Conservation (phyloP, 2,113 vertebrate genomes). For the Lophotis ruficrista region DNA sequence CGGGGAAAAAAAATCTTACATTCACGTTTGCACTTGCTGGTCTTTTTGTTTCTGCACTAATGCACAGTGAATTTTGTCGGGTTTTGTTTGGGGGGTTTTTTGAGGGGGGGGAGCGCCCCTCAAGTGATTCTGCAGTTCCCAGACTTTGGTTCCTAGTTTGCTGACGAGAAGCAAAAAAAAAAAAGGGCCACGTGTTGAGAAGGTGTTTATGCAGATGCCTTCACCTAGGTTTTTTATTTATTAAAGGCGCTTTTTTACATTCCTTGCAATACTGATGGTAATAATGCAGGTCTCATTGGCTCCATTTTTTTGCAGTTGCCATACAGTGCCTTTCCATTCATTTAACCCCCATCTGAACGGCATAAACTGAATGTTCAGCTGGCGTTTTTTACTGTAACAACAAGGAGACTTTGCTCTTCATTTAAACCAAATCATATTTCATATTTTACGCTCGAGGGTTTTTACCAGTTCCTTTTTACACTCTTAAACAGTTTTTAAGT, state of each 20-base stretch:
- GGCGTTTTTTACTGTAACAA: constrained; percentile 96
- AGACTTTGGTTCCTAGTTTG: constrained; percentile 85
- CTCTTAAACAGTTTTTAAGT: constrained; percentile 98
- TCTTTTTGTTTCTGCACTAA: constrained; percentile 97
- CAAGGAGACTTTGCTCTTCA: constrained; percentile 95
- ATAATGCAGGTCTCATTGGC: constrained; percentile 89
- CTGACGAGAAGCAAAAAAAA: constrained; percentile 74
- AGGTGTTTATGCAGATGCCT: constrained; percentile 79
- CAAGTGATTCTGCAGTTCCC: constrained; percentile 86
- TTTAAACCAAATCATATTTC: constrained; percentile 99
- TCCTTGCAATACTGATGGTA: constrained; percentile 91
- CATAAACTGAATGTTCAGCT: constrained; percentile 88
- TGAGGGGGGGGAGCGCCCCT: constrained; percentile 73
- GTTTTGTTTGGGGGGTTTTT: constrained; percentile 74
- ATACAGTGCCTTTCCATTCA: constrained; percentile 98
- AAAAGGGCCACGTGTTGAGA: constrained; percentile 80
- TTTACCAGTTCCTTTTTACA: constrained; percentile 99
- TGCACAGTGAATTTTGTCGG: constrained; percentile 90
- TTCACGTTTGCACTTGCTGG: constrained; percentile 99
- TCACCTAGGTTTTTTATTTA: constrained; percentile 77
- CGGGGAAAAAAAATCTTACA: constrained; percentile 66
- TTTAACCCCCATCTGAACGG: constrained; percentile 89
- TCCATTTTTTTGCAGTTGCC: constrained; percentile 89
- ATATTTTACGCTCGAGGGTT: constrained; percentile 97
- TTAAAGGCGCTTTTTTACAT: constrained; percentile 85